These are phyloP conservation scores for Lithophane semibrunnea DNA, from an alignment of 2,888 invertebrate genomes.

Conservation along the genomic window DNA sequence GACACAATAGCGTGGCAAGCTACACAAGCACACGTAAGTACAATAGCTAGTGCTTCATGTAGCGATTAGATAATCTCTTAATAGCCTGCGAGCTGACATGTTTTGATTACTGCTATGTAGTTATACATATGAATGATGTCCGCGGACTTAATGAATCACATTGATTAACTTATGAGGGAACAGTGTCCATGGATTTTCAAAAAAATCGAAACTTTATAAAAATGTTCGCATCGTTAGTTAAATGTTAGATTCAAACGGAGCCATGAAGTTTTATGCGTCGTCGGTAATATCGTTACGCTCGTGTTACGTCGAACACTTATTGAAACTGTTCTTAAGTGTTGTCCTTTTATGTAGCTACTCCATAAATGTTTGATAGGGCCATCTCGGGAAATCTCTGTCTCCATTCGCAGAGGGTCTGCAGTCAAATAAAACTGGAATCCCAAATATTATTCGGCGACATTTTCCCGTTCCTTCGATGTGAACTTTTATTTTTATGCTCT, in stretches of 20 bases:
- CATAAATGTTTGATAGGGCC: constrained; percentile 91
- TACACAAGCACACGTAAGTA: constrained; percentile 39
- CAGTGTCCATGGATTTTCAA: background rate
- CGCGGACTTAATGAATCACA: constrained; percentile 23
- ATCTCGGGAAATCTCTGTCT: constrained; percentile 90
- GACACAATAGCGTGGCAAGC: constrained; percentile 51
- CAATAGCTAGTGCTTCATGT: constrained; percentile 57
- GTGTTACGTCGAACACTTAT: constrained; percentile 86
- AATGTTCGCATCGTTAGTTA: constrained; percentile 58
- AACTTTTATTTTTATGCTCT: constrained; percentile 90
- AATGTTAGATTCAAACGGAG: constrained; percentile 54
- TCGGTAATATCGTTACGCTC: constrained; percentile 74
- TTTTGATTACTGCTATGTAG: constrained; percentile 62
- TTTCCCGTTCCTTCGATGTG: constrained; percentile 89
- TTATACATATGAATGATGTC: constrained; percentile 22
- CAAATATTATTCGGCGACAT: constrained; percentile 90
- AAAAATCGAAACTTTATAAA: constrained; percentile 25
- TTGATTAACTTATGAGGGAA: constrained; percentile 27
- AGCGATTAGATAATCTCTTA: constrained; percentile 73
- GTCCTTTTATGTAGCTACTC: constrained; percentile 90
- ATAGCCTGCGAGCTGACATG: constrained; percentile 67
- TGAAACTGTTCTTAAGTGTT: constrained; percentile 90
- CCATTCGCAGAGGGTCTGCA: constrained; percentile 89
- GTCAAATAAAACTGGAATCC: constrained; percentile 90
- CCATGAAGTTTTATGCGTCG: constrained; percentile 61